phyloP scores from a whole-genome alignment of 2,113 vertebrate genomes.

The Alouatta palliata region DNA sequence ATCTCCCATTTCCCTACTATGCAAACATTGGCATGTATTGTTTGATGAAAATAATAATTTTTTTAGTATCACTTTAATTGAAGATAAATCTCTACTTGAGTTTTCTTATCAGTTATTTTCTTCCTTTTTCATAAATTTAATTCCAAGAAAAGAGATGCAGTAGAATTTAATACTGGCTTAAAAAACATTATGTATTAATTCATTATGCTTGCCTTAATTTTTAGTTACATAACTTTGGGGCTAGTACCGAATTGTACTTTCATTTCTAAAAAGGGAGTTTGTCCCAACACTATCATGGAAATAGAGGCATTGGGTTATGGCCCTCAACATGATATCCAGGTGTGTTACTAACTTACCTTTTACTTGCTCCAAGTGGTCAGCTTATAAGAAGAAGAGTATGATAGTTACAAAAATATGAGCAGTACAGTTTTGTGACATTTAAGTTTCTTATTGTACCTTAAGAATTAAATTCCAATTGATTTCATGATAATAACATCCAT shows the following conservation, averaged over 20 bases:
- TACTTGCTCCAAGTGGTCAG: neutral
- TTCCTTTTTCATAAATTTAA: neutral
- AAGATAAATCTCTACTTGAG: neutral
- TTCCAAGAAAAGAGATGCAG: neutral
- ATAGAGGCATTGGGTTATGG: neutral
- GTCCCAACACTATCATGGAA: neutral
- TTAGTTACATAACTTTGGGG: neutral
- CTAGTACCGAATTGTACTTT: neutral
- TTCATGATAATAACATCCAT: neutral
- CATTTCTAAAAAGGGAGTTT: neutral
- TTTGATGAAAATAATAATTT: neutral
- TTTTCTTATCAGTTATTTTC: neutral
- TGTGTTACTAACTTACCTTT: too few species aligned
- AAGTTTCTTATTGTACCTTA: neutral
- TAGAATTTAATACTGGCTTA: neutral
- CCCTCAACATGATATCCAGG: accelerated
- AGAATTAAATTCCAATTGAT: neutral
- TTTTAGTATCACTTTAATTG: neutral
- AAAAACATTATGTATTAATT: neutral
- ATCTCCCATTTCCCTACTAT: neutral
- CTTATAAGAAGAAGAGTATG: neutral
- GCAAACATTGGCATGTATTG: neutral
- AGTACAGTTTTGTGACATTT: neutral
- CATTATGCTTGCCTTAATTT: neutral
- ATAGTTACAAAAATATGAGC: neutral